phyloP scores from a whole-genome alignment of 2,113 vertebrate genomes.

The Pangasianodon gigas region DNA sequence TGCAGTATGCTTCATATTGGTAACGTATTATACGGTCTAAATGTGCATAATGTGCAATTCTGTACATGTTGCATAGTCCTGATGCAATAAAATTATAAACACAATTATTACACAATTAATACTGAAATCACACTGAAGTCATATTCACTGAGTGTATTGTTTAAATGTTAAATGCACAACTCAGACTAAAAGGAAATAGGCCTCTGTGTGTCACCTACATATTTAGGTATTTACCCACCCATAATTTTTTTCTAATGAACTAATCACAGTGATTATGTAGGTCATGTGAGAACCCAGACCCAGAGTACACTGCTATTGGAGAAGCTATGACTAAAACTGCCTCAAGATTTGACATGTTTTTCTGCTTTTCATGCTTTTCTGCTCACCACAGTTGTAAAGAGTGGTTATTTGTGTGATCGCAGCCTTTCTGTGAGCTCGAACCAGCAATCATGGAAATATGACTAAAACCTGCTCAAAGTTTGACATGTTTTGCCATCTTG shows the following conservation, averaged over 20 bases:
- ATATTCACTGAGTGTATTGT: no score
- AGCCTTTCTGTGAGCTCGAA: background rate
- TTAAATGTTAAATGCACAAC: background rate
- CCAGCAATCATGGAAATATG: background rate
- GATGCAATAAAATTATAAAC: background rate
- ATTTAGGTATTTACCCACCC: background rate
- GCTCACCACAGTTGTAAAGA: background rate
- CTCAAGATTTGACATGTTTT: background rate
- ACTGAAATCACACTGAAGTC: no score
- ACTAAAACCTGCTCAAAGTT: background rate
- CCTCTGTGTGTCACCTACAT: background rate
- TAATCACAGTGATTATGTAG: background rate
- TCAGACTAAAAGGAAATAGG: background rate
- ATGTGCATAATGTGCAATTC: background rate
- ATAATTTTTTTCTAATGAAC: background rate
- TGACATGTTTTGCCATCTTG: background rate
- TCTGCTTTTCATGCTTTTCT: no score
- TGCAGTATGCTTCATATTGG: background rate
- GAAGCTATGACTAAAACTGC: background rate
- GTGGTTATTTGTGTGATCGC: background rate
- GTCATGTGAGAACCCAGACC: background rate
- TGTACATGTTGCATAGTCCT: no score
- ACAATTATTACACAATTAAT: background rate
- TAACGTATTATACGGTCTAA: background rate
- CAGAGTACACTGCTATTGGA: background rate